Conservation (phyloP, 2,888 invertebrate species). For the Conomelus anceps region DNA sequence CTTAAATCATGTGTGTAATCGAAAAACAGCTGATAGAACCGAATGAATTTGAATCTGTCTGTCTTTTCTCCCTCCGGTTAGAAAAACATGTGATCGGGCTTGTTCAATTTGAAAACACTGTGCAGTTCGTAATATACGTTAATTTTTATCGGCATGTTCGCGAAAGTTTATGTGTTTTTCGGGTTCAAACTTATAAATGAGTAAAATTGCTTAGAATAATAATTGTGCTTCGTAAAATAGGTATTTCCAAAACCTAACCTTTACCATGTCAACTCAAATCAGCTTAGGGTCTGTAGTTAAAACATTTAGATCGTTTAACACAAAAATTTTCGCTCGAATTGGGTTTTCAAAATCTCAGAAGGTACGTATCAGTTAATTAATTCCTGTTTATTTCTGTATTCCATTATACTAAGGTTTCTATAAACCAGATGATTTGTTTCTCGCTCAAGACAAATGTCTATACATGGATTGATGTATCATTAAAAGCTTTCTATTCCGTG, state of each 20-base stretch:
- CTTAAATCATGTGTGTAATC: too few species aligned
- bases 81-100: not conserved
- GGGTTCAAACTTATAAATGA: not conserved
- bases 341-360: constrained; percentile 62
- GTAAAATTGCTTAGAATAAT: not conserved
- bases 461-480: too few species aligned
- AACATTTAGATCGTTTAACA: constrained; percentile 41
- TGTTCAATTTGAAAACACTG: not conserved
- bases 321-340: constrained; percentile 41
- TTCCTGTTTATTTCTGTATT: too few species aligned
- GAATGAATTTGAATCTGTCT: not conserved
- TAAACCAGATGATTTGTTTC: too few species aligned
- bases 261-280: constrained; percentile 47
- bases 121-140: not conserved
- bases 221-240: not conserved
- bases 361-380: too few species aligned
- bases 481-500: too few species aligned
- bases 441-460: too few species aligned
- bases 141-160: not conserved
- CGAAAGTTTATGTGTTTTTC: not conserved
- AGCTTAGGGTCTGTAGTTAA: constrained; percentile 45
- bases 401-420: too few species aligned
- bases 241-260: constrained; percentile 3
- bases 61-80: not conserved
- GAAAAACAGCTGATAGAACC: not conserved